These are phyloP conservation scores for Phrynocephalus versicolor DNA, from an alignment of 2,113 vertebrate genomes.

Conservation along the genomic window DNA sequence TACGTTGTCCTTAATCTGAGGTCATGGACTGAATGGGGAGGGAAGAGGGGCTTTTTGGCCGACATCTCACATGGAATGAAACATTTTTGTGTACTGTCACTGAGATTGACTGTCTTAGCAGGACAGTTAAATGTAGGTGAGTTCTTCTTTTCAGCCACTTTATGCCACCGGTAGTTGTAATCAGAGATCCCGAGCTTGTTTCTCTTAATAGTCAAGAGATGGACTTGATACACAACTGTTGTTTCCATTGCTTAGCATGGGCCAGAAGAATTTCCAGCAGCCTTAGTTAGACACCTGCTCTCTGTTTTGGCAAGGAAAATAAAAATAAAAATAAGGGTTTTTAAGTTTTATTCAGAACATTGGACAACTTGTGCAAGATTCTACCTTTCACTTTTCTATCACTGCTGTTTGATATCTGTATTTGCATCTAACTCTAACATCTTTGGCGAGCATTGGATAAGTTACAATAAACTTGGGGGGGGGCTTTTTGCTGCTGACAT, in stretches of 20 bases:
- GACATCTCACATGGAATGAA: slow-evolving; percentile 14
- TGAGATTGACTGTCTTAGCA: slow-evolving; percentile 26
- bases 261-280: neutral
- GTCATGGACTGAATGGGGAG: neutral
- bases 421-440: neutral
- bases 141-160: neutral
- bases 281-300: neutral
- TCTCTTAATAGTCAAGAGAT: neutral
- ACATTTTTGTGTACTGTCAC: slow-evolving; percentile 31
- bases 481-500: neutral
- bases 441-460: neutral
- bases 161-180: neutral
- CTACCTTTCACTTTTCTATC: too few species aligned
- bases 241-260: neutral
- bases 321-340: neutral
- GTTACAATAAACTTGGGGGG: neutral
- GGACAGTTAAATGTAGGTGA: neutral
- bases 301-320: neutral
- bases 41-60: slow-evolving; percentile 19
- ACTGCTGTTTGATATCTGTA: neutral
- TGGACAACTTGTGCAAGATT: too few species aligned
- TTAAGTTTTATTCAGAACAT: neutral
- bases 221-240: neutral
- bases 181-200: neutral
- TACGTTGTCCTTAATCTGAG: neutral